Evolutionary conservation across 2,888 invertebrate species (phyloP), one percentile per base, ranked within the genome.

Genomic region (Brachyptera risi): DNA sequence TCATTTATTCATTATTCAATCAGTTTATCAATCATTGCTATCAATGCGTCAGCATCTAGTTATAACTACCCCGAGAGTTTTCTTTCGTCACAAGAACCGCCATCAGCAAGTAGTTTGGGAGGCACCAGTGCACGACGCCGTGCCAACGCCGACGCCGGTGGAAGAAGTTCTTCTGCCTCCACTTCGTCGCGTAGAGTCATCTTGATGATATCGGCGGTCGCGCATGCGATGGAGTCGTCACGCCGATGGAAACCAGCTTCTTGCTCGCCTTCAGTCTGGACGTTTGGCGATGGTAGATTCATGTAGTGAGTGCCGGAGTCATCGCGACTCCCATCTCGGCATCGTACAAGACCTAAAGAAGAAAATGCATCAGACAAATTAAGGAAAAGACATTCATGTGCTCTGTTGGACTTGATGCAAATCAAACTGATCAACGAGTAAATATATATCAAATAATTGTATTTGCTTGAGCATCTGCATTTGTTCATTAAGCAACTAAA

Each of bases 61-160:
- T 17, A 7, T 9, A 62, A 57, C 60, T 19, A 64, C 60, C 58
- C 62, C 4, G 64, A 60, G n/a, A 56, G 56, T 15, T 60, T 64
- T 11, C 60, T 44, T 17, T 64, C 58, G 11, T 63, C 62, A 19
- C 21, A 7, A 7, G 42, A 17, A 3, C 42, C 42, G 11, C 21
- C 42, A 11, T 17, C 42, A n/a, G 21, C 21, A 7, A 19, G 42
- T 11, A 76, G 69, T 66, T 76, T 76, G 3, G 76, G 75, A 5
- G 76, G 76, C 5, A 76, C 75, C 0, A 76, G 70, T 2, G 76
- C 76, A 23, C 74, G 70, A 42, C 76, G 66, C 4, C 75, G 64
- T 35, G 73, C 73, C 42, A 76, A 69, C 2, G 72, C 73, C 2
- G 75, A 72, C 5, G 75, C 73, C 2, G 76, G 75, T 1, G 75